These are phyloP conservation scores for Daubentonia madagascariensis DNA, from an alignment of 2,113 vertebrate species.

Conservation along the genomic window DNA sequence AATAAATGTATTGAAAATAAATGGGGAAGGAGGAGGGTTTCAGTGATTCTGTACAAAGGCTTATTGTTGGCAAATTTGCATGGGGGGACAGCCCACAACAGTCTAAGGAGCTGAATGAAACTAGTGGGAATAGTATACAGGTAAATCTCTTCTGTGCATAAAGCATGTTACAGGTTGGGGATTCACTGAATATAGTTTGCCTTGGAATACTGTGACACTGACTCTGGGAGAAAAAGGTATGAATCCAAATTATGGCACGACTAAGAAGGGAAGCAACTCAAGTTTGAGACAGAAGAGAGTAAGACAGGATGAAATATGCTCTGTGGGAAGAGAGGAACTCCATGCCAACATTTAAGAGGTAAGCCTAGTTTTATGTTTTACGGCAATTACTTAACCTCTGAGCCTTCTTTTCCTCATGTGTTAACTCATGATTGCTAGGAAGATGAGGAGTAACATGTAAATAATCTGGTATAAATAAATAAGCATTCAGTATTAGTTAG, in stretches of 20 bases:
- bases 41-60: background rate
- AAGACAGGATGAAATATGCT: background rate
- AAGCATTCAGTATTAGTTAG: background rate
- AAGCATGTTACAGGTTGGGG: background rate
- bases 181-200: background rate
- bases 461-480: background rate
- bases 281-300: background rate
- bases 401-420: background rate
- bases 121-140: background rate
- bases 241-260: background rate
- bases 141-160: background rate
- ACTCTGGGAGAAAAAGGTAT: background rate
- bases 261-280: background rate
- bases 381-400: background rate
- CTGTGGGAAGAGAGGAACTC: background rate
- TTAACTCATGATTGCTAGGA: background rate
- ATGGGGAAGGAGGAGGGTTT: background rate
- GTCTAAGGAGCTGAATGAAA: background rate
- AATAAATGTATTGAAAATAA: background rate
- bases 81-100: background rate
- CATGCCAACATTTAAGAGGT: background rate
- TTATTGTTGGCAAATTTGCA: background rate
- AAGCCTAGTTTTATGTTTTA: background rate
- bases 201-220: background rate
- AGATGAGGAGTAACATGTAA: background rate